Percentiles rank a stretch among this genome's conserved stretches.
Conservation (phyloP, 2,888 invertebrate species). For the Hyposoter didymator region DNA sequence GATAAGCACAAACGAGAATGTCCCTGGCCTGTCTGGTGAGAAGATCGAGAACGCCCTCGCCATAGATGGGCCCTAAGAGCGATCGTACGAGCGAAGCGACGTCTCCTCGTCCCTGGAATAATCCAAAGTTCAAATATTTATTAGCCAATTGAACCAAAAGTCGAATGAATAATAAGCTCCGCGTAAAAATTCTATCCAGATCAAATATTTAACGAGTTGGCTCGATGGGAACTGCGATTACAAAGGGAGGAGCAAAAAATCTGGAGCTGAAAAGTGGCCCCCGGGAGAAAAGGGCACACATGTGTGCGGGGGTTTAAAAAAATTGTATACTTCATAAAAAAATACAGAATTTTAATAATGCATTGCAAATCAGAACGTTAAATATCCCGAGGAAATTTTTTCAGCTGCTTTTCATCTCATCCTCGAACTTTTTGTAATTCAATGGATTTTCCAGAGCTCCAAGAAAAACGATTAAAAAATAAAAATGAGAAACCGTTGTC, state of each 20-base stretch:
- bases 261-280: not conserved
- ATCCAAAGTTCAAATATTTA: constrained; percentile 42
- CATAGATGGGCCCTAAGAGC: constrained; percentile 88
- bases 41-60: constrained; percentile 86
- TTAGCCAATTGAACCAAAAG: constrained; percentile 20
- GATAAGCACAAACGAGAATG: constrained; percentile 88
- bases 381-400: constrained; percentile 22
- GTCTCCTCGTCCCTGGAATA: constrained; percentile 77
- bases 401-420: not conserved
- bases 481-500: not conserved
- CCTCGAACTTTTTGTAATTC: not conserved
- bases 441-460: not conserved
- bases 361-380: constrained; percentile 10
- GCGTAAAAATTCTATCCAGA: not conserved
- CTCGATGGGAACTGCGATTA: not conserved
- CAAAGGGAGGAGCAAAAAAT: not conserved
- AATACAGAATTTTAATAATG: constrained; percentile 4
- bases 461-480: not conserved
- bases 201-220: constrained; percentile 40
- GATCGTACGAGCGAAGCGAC: constrained; percentile 86
- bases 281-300: constrained; percentile 40
- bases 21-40: constrained; percentile 89
- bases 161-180: constrained; percentile 10
- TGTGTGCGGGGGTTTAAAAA: constrained; percentile 13
- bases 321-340: constrained; percentile 44